Evolutionary conservation across 2,888 invertebrate species (phyloP).

Genomic region (Endotricha flammealis): DNA sequence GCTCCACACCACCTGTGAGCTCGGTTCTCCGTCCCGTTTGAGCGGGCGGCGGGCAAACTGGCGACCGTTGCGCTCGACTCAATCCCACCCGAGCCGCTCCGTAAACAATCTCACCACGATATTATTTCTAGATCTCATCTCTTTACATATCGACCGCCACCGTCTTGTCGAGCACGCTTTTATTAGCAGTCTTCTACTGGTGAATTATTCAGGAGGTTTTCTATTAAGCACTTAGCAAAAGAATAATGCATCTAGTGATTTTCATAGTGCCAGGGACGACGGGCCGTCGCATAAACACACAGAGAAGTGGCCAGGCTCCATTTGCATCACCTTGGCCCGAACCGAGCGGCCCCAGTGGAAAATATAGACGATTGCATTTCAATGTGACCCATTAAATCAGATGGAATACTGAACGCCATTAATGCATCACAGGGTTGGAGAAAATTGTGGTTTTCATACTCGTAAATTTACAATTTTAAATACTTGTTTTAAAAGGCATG

Average conservation of each 20-base stretch:
- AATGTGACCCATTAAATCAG: conserved; percentile 29
- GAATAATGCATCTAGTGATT: conserved; percentile 65
- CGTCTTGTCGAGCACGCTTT: conserved; percentile 62
- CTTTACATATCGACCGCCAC: conserved; percentile 60
- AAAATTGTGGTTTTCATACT: no score
- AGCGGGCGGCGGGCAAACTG: conserved; percentile 49
- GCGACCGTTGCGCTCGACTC: conserved; percentile 39
- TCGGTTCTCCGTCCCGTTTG: conserved; percentile 41
- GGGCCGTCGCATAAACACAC: conserved; percentile 41
- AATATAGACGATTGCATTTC: conserved; percentile 28
- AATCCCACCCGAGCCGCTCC: conserved; percentile 46
- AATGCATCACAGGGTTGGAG: background rate
- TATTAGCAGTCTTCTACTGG: conserved; percentile 58
- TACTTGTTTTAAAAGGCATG: no score
- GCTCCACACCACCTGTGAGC: conserved; percentile 54
- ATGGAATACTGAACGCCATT: conserved; percentile 9
- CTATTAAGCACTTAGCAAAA: conserved; percentile 64
- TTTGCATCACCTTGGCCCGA: conserved; percentile 51
- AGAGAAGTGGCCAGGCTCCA: conserved; percentile 28
- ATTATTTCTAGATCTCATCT: conserved; percentile 66
- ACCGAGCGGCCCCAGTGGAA: conserved; percentile 26
- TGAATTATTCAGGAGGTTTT: conserved; percentile 67
- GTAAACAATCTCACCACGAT: conserved; percentile 51
- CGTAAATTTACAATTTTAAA: no score
- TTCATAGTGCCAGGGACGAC: conserved; percentile 47